Evolutionary conservation across 2,113 vertebrate species (phyloP), one percentile per base, ranked within the genome.

Genomic region (Onychostoma macrolepis): DNA sequence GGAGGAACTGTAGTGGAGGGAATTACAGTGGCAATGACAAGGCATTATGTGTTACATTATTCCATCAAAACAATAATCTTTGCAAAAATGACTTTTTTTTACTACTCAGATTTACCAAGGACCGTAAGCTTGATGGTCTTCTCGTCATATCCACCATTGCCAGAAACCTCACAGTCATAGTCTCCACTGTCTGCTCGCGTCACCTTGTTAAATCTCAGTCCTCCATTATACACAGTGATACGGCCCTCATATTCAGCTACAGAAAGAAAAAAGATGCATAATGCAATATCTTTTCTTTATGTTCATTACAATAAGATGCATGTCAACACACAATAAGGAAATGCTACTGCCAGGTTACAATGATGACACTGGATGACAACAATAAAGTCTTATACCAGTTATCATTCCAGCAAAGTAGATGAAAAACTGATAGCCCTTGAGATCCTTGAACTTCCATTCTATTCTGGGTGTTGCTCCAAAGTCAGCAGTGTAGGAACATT

Each of bases 391-490:
- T 1, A 89, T 90, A 95, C 95, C 3, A 80, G 94, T 95, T 50
- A 85, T 50, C 80, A 90, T 65, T 1, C 89, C 85, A 75, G 91
- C 36, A 69, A 71, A 95, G 86, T 90, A 24, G 36, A 96, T 91
- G 80, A 93, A 94, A 0, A 30, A 30, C 86, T 92, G 89, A 11
- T 93, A 93, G 11, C 91, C 93, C 79, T 85, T 83, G 2, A 15
- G 0, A 88, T 94, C 45, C 2, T 58, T 88, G 58, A 94, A 94
- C 58, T 94, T 96, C 95, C 95, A 96, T 87, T 95, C 94, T 33
- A 96, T 41, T 88, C 95, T 92, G 69, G 93, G 56, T 0, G 67
- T 1, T 33, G 85, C 0, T 19, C 93, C 93, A 89, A 95, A 96
- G 92, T 95, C 94, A 2, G 87, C 89, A 0, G 92, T 77, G 83